Evolutionary conservation across 2,113 vertebrate species (phyloP).

Genomic region (Hypocryptadius cinnamomeus): DNA sequence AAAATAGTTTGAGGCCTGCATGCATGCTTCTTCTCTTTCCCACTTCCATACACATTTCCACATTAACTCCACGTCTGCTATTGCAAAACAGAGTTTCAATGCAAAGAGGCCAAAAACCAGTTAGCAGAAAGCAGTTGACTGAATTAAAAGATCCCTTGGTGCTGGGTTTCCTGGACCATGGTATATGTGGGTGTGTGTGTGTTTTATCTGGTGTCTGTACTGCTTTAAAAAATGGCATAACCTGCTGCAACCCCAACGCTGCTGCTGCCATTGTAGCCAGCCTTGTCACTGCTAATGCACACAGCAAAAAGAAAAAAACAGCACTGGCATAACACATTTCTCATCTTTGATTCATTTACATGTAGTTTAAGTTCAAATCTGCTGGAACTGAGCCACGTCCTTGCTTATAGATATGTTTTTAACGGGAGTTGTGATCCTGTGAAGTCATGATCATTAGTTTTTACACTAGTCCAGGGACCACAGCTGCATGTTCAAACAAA

Average conservation of each 20-base stretch:
- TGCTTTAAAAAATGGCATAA: background rate
- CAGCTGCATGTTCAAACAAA: conserved; percentile 11
- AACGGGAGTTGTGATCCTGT: background rate
- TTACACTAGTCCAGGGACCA: background rate
- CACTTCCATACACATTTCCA: background rate
- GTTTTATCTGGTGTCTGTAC: background rate
- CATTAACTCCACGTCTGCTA: background rate
- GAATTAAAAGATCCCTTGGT: background rate
- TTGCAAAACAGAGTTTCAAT: background rate
- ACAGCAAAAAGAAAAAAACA: background rate
- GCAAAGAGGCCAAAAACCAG: background rate
- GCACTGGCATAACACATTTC: background rate
- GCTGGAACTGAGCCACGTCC: background rate
- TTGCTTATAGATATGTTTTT: background rate
- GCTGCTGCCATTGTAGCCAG: background rate
- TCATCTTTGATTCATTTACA: background rate
- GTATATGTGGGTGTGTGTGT: background rate
- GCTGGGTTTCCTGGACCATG: background rate
- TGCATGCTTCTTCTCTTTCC: background rate
- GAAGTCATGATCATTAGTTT: background rate
- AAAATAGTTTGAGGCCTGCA: background rate
- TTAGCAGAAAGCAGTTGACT: background rate
- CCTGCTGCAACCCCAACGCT: background rate
- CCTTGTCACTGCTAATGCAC: background rate
- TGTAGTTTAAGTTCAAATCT: background rate